These are phyloP conservation scores for Siderastrea radians DNA, from an alignment of 92 coral and sea anemone species.

Conservation along the genomic window DNA sequence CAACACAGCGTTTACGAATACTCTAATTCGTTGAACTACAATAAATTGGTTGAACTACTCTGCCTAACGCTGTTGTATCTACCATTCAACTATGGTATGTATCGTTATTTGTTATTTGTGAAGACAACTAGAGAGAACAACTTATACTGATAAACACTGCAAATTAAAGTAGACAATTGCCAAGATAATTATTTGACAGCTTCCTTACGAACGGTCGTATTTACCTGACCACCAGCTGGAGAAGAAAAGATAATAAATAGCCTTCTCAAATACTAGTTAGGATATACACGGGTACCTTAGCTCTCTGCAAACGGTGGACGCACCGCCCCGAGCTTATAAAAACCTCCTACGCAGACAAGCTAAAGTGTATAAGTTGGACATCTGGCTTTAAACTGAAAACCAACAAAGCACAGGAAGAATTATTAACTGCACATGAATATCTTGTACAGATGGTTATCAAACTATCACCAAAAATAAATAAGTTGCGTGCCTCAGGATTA, in stretches of 20 bases:
- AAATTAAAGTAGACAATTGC: neutral
- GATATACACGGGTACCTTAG: too few relatives aligned
- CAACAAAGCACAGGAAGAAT: neutral
- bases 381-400: neutral
- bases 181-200: neutral
- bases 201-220: neutral
- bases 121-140: neutral
- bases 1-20: too few relatives aligned
- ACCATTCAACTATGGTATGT: too few relatives aligned
- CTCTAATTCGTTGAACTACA: too few relatives aligned
- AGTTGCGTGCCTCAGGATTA: neutral
- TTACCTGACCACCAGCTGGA: conserved; percentile 13
- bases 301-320: neutral
- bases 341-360: neutral
- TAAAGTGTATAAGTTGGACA: neutral
- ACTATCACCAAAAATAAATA: neutral
- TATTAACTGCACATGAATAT: neutral
- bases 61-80: too few relatives aligned
- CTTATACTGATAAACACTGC: neutral
- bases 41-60: too few relatives aligned
- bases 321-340: neutral
- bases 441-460: conserved; percentile 27
- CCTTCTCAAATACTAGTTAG: neutral
- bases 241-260: neutral
- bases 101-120: too few relatives aligned